These are phyloP conservation scores for Bugulina stolonifera DNA, from an alignment of 2,888 invertebrate genomes.

Conservation along the genomic window DNA sequence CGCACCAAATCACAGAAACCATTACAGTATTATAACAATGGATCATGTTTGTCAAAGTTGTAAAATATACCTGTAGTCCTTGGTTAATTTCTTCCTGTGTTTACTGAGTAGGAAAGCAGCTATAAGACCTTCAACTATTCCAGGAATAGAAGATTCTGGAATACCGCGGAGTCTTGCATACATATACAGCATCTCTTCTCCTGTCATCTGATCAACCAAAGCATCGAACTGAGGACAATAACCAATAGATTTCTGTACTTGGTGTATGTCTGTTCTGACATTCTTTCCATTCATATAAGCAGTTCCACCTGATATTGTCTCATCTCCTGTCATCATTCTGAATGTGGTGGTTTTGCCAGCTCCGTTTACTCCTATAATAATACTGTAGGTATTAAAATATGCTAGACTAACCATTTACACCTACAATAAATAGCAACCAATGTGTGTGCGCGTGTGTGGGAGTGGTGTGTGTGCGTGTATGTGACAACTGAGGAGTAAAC, in stretches of 20 bases:
- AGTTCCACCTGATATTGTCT: constrained; percentile 64
- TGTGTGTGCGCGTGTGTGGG: too few relatives aligned
- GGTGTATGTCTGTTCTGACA: constrained; percentile 43
- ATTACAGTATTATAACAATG: too few relatives aligned
- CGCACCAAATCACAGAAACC: background rate
- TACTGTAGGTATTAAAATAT: too few relatives aligned
- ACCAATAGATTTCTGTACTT: constrained; percentile 63
- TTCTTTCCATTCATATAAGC: constrained; percentile 62
- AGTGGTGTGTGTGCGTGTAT: too few relatives aligned
- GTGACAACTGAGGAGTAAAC: too few relatives aligned
- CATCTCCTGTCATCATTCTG: constrained; percentile 71
- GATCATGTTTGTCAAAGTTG: too few relatives aligned
- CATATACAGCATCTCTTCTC: constrained; percentile 32
- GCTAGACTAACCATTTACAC: too few relatives aligned
- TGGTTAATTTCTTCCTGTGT: constrained; percentile 52
- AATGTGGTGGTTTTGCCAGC: constrained; percentile 68
- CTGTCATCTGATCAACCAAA: constrained; percentile 35
- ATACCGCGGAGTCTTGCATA: constrained; percentile 32
- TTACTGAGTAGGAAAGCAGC: constrained; percentile 27
- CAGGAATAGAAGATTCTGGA: constrained; percentile 28
- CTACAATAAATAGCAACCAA: too few relatives aligned
- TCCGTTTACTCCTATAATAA: constrained; percentile 56
- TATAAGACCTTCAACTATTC: constrained; percentile 28
- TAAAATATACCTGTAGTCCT: constrained; percentile 36
- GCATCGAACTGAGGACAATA: constrained; percentile 61